Base-by-base conservation (phyloP, 2,797 vertebrate genomes). In the Acanthurus tractus region DNA sequence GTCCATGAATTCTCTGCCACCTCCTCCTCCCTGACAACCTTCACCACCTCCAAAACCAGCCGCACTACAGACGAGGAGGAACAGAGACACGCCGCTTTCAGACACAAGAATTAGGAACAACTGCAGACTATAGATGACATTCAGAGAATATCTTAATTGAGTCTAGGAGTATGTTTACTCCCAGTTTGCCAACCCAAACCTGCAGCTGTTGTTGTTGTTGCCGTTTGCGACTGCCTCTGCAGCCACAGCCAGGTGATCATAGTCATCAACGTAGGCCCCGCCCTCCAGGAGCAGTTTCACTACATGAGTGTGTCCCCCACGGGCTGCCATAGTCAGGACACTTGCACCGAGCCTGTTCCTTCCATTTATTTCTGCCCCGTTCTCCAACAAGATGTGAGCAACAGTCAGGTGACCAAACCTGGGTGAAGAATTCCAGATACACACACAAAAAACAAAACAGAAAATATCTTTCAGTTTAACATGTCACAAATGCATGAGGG, bases 311-410 rank as follows among this genome's bases (percentile, higher is more conserved):
- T 99, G 97, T 50, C 97, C 97, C 0, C 97, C 98, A 1, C 98
- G 96, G 3, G 96, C 95, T 0, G 97, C 97, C 96, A 98, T 96
- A 0, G 96, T 96, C 40, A 99, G 96, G 67, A 98, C 96, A 1
- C 96, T 98, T 38, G 96, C 97, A 20, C 98, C 97, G 6, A 99
- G 92, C 12, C 97, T 93, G 91, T 99, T 99, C 71, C 96, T 96
- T 1, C 96, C 97, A 0, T 99, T 98, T 9, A 97, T 95, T 75
- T 99, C 97, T 0, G 97, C 98, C 0, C 98, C 97, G 0, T 99
- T 97, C 87, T 99, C 98, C 93, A 99, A 81, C 59, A 99, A 95
- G 81, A 99, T 96, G 85, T 96, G 96, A 36, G 96, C 96, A 44
- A 99, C 97, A 0, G 86, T 96, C 58, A 96, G 86, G 73, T 99